Percentiles rank a stretch among this genome's conserved stretches.
Evolutionary conservation across 2,113 vertebrate genomes (phyloP).

Genomic region (Toxotes jaculatrix): DNA sequence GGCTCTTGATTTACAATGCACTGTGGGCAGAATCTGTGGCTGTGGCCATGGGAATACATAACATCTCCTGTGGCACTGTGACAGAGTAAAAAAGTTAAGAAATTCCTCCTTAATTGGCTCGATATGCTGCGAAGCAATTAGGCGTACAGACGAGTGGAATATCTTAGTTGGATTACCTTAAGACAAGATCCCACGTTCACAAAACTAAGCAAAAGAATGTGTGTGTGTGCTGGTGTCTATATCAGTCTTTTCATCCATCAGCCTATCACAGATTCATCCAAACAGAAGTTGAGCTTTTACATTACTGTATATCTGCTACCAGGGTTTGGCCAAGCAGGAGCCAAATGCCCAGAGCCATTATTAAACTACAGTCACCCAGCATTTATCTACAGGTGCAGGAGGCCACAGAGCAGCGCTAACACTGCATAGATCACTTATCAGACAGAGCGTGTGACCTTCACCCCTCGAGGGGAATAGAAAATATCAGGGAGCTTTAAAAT

Average conservation of each 20-base stretch:
- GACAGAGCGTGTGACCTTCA: slow-evolving; percentile 38
- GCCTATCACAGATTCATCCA: slow-evolving; percentile 19
- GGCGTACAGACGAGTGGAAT: slow-evolving; percentile 24
- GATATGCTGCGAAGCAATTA: slow-evolving; percentile 34
- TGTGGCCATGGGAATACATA: slow-evolving; percentile 23
- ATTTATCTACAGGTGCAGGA: slow-evolving; percentile 39
- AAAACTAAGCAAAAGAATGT: slow-evolving; percentile 16
- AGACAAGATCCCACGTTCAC: slow-evolving; percentile 13
- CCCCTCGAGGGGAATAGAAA: slow-evolving; percentile 26
- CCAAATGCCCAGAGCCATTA: slow-evolving; percentile 20
- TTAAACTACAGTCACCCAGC: slow-evolving; percentile 36
- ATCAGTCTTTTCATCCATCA: neutral
- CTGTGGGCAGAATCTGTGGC: slow-evolving; percentile 31
- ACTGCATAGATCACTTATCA: slow-evolving; percentile 3
- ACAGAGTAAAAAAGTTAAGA: slow-evolving; percentile 19
- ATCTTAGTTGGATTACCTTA: slow-evolving; percentile 44
- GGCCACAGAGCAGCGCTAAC: slow-evolving; percentile 11
- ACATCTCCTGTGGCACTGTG: slow-evolving; percentile 19
- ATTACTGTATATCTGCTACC: slow-evolving; percentile 47
- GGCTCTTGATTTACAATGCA: slow-evolving; percentile 53
- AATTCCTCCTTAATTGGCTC: slow-evolving; percentile 45
- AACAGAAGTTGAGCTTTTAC: slow-evolving; percentile 24
- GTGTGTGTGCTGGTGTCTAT: neutral
- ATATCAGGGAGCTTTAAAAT: slow-evolving; percentile 25
- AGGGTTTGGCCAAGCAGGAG: neutral